Conservation (phyloP, 1,140 invertebrate species). For the Nilaparvata lugens region DNA sequence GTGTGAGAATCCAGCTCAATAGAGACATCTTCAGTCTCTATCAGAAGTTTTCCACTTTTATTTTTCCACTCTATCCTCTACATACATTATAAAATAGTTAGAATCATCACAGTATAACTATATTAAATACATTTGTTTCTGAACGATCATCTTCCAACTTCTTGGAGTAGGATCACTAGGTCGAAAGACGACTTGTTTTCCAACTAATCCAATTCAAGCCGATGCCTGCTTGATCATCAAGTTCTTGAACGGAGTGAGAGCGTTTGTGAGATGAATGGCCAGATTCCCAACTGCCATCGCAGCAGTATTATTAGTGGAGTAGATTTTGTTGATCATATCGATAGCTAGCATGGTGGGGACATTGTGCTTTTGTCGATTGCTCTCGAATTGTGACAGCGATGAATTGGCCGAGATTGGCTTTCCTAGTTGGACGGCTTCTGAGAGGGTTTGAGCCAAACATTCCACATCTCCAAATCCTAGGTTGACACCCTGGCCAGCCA, state of each 20-base stretch:
- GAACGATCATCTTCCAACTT: no score
- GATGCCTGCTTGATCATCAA: background rate
- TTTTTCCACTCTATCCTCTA: no score
- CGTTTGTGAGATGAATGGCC: conserved; percentile 76
- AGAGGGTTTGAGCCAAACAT: conserved; percentile 56
- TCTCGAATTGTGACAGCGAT: conserved; percentile 77
- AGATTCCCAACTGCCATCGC: conserved; percentile 68
- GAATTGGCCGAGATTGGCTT: background rate
- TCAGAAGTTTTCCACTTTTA: no score
- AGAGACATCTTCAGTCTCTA: no score
- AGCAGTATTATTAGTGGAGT: conserved; percentile 34
- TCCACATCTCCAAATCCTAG: conserved; percentile 90
- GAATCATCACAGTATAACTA: no score
- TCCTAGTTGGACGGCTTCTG: conserved; percentile 44
- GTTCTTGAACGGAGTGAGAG: conserved; percentile 69
- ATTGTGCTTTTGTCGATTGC: conserved; percentile 70
- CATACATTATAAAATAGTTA: no score
- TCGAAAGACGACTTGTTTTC: background rate
- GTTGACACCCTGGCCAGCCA: conserved; percentile 97
- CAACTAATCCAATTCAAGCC: background rate
- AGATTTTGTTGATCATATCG: conserved; percentile 80
- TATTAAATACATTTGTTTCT: no score
- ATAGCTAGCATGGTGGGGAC: conserved; percentile 79
- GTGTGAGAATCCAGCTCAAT: no score
- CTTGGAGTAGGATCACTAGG: no score